Evolutionary conservation across 2,797 vertebrate genomes (phyloP), one percentile per base, ranked within the genome.

Genomic region (Acanthornis magna): DNA sequence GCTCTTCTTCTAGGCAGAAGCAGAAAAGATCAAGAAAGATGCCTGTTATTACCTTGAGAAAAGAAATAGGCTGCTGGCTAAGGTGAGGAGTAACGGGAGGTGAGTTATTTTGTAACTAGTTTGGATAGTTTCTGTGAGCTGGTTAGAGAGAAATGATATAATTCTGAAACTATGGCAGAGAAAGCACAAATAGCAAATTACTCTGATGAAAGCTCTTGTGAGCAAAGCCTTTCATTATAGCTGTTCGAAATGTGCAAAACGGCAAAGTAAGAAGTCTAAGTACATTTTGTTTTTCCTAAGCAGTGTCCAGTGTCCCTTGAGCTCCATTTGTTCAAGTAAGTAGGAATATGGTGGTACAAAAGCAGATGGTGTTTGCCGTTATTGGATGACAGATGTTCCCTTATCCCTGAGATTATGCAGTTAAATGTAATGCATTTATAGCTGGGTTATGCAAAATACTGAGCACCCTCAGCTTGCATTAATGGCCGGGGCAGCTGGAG

Each of bases 321-420:
- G 73, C 81, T 88, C 76, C 82, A 57, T 70, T 96, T 94, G 84
- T 79, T 93, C 91, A 22, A 68, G 58, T 62, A 45, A 81, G 85
- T 57, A 80, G 68, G 80, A 89, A 75, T 92, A 88, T 22, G 80
- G 58, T 34, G 68, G 79, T 70, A n/a, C 61, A 82, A 91, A 95
- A 48, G 20, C 87, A 95, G 92, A 93, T 94, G 94, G 92, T 93
- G 60, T 79, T 95, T 93, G 70, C 73, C 76, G 51, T 75, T 91
- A 73, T 21, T 67, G 55, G 55, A 50, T 85, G 86, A 65, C 93
- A 95, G 94, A 93, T 94, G 93, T 92, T 91, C 65, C 66, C 60
- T 93, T 78, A 91, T 85, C 72, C 89, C 81, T 72, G 75, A 93
- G 85, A 67, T 67, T 63, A 79, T 47, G 67, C 84, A 74, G 54